phyloP scores from a whole-genome alignment of 2,113 vertebrate species.

The Sardina pilchardus region DNA sequence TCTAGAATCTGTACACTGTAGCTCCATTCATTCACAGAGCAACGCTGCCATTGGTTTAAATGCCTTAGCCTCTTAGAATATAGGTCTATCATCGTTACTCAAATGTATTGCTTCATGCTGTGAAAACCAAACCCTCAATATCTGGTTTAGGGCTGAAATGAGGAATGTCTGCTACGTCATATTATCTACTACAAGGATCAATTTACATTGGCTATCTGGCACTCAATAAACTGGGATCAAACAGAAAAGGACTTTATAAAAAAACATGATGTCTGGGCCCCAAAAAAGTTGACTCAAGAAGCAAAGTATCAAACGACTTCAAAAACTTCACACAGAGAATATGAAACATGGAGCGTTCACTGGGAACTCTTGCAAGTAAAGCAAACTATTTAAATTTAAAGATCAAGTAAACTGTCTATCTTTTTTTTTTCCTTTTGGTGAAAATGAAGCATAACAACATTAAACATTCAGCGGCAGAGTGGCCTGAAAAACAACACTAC shows the following conservation, averaged over 20 bases:
- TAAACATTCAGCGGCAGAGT: neutral
- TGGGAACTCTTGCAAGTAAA: neutral
- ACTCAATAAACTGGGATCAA: neutral
- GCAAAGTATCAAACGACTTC: neutral
- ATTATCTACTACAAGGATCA: neutral
- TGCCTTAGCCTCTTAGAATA: neutral
- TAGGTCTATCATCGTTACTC: neutral
- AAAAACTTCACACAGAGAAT: neutral
- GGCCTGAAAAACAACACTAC: neutral
- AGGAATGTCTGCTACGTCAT: neutral
- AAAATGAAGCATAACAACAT: neutral
- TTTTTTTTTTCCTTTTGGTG: neutral
- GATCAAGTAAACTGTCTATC: neutral
- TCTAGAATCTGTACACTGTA: neutral
- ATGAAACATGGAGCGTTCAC: neutral
- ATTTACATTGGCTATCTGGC: neutral
- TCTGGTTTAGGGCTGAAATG: neutral
- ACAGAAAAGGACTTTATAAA: neutral
- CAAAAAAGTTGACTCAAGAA: neutral
- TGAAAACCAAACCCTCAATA: neutral
- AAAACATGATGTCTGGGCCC: neutral
- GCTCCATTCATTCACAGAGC: neutral
- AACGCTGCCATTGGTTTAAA: neutral
- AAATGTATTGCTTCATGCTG: neutral
- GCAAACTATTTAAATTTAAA: neutral